Evolutionary conservation across 2,797 vertebrate species (phyloP), one percentile per base, ranked within the genome.

Genomic region (Oryzias dopingdopingensis): DNA sequence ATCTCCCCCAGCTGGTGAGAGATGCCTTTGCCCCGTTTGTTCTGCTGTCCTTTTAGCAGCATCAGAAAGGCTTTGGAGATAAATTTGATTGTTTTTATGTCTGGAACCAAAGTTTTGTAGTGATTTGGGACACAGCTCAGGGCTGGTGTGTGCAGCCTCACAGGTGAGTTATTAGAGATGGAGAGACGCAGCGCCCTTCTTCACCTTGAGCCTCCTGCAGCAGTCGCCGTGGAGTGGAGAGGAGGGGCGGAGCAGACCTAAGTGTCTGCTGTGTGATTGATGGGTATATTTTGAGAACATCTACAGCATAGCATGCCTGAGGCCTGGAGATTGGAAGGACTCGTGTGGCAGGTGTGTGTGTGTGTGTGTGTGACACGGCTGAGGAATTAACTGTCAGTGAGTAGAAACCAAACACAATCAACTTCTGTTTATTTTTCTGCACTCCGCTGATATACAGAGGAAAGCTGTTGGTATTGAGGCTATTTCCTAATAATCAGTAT

Each of bases 211-310:
- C 65, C 81, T 76, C 55, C 61, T 74, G 79, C 75, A 52, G 70
- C 49, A 66, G 54, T 49, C 26, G 12, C 16, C 18, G n/a, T 40
- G 15, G 44, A 22, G 63, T 8, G 0, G 48, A 14, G 71, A 59
- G 58, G 73, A 48, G 26, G 49, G 59, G 76, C 32, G 72, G 66
- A 65, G 70, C 51, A 2, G 62, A 59, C 18, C 48, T 43, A 46
- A 70, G 77, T 79, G 82, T 77, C 82, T 58, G 66, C 57, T 2
- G 0, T 14, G 7, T 89, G 86, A 90, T 87, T 88, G 89, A 89
- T 89, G 84, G 81, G 65, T 79, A 71, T 84, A 81, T 86, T 82
- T 77, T 82, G 70, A 81, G 83, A 86, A 77, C 83, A 80, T 81
- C 86, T 85, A 77, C 78, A 76, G 58, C 79, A 75, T 81, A 81